These are phyloP conservation scores for Caenorhabditis brenneri DNA, from an alignment of 1,140 invertebrate genomes.

Conservation along the genomic window DNA sequence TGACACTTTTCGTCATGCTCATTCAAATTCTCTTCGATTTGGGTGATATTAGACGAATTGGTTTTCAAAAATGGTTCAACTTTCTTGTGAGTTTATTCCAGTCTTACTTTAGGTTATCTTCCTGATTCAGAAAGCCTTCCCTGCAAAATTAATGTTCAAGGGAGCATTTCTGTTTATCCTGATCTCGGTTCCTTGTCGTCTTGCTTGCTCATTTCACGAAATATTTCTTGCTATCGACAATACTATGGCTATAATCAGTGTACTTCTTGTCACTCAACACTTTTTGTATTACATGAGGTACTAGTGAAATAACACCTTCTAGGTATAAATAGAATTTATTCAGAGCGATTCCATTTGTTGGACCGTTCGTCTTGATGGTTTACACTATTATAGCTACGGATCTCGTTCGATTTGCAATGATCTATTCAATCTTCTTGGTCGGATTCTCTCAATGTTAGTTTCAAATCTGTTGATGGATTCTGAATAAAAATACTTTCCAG, in stretches of 20 bases:
- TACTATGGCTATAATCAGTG: constrained; percentile 43
- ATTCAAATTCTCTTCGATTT: constrained; percentile 60
- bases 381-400: constrained; percentile 98
- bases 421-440: constrained; percentile 93
- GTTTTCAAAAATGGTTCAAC: constrained; percentile 65
- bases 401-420: constrained; percentile 88
- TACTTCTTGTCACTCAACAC: constrained; percentile 58
- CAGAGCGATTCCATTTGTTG: constrained; percentile 88
- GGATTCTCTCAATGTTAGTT: constrained; percentile 91
- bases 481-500: constrained; percentile 73
- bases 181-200: constrained; percentile 82
- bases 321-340: neutral
- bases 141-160: constrained; percentile 88
- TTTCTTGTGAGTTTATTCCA: constrained; percentile 61
- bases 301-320: neutral
- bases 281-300: constrained; percentile 74
- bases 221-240: constrained; percentile 58
- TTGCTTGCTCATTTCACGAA: constrained; percentile 78
- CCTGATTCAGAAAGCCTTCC: constrained; percentile 80
- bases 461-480: neutral
- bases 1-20: constrained; percentile 48
- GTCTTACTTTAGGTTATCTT: neutral
- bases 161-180: constrained; percentile 75
- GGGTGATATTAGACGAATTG: constrained; percentile 64
- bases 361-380: constrained; percentile 98